A percentile compares a stretch with the other conserved stretches of the same genome.
phyloP scores from a whole-genome alignment of 2,888 invertebrate genomes.

The Polietes domitor region DNA sequence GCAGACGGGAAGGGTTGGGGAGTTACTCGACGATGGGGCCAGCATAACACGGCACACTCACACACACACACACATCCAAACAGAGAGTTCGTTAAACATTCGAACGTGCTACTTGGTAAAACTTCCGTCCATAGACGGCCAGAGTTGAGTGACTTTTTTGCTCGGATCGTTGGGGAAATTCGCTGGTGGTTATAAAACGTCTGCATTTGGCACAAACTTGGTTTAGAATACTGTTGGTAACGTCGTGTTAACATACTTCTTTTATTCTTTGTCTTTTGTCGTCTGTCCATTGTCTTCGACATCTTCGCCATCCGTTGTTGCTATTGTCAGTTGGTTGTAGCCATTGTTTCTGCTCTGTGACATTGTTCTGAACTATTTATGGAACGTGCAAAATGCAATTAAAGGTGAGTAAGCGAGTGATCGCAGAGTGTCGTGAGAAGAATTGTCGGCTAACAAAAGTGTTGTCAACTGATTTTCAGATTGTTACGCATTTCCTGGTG shows the following conservation, averaged over 20 bases:
- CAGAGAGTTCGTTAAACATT: conserved; percentile 37
- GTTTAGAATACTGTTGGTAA: conserved; percentile 41
- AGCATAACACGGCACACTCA: background rate
- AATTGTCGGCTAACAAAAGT: background rate
- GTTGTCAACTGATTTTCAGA: conserved; percentile 41
- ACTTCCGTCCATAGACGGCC: conserved; percentile 42
- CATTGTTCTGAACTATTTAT: conserved; percentile 28
- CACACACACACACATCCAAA: background rate
- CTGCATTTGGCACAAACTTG: conserved; percentile 32
- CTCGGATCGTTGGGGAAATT: background rate
- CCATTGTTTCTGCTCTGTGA: background rate
- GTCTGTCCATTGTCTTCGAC: conserved; percentile 8
- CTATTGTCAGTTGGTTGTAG: too few species aligned
- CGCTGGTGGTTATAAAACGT: conserved; percentile 51
- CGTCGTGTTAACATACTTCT: conserved; percentile 38
- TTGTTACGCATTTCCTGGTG: conserved; percentile 4
- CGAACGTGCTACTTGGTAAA: conserved; percentile 57
- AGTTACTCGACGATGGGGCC: background rate
- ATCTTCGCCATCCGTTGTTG: background rate
- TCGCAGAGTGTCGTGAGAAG: background rate
- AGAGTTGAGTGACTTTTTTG: conserved; percentile 33
- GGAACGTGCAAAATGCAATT: conserved; percentile 65
- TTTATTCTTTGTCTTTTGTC: background rate
- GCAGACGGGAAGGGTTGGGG: background rate
- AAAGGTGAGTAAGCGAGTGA: conserved; percentile 54